Base-by-base conservation (phyloP, 2,113 vertebrate species). In the Colius striatus region DNA sequence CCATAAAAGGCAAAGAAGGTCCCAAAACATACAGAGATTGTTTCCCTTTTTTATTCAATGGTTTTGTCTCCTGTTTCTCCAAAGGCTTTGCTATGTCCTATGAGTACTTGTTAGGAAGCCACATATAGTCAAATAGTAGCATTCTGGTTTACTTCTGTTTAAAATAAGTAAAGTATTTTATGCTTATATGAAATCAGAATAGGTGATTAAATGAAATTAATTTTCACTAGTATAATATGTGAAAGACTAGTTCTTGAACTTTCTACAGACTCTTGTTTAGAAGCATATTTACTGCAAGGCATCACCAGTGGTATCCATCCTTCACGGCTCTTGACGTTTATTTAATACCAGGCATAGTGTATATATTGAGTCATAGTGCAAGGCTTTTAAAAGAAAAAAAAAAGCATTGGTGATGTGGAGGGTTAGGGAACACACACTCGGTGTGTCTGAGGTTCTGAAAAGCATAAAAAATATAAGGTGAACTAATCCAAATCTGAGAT, bases 1-100 rank as follows among this genome's bases (percentile, higher is more conserved):
- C 97, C 98, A 96, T 98, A 98, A 98, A 98, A 98, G 98, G 97
- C 89, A 97, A 93, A 51, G 87, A 61, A 96, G 92, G 95, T 86
- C 74, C 58, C 34, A 71, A 96, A 95, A 93, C 63, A 78, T 77
- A 63, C 65, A 87, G 91, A 90, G 80, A 21, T 95, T 78, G 84
- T 94, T 84, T 84, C 80, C 89, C 77, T 90, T 38, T 38, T 92
- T 71, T 71, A 60, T 88, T 92, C 71, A 45, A 11, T 36, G 27
- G 30, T 95, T 91, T 84, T 87, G 7, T 71, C 65, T 87, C 38
- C 16, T 38, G 11, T 93, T 47, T 88, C 86, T 75, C 53, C 75
- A 85, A 93, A 89, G 48, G 54, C 72, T 96, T 86, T 70, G 25
- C 89, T 81, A 9, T 72, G 72, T 87, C 66, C 62, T 76, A 19